A percentile compares a stretch with the other conserved stretches of the same genome.
phyloP scores from a whole-genome alignment of 2,888 invertebrate genomes.

The Acleris emargana region DNA sequence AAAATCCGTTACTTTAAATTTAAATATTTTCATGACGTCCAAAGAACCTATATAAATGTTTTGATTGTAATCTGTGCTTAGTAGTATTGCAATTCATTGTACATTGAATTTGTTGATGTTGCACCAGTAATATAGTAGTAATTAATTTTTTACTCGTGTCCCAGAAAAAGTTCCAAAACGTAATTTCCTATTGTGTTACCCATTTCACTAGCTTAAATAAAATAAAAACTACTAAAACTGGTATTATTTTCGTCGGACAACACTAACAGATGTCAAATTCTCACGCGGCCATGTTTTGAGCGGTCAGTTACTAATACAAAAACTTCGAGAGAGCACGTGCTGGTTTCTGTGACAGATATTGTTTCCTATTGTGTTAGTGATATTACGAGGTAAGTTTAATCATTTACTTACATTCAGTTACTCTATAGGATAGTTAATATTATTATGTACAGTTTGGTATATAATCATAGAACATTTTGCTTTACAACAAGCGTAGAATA shows the following conservation, averaged over 20 bases:
- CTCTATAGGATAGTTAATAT: not conserved
- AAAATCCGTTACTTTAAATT: no score
- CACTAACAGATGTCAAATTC: slow-evolving; percentile 5
- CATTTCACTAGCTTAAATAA: not conserved
- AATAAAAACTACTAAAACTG: not conserved
- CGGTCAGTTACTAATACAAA: not conserved
- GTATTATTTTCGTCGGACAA: slow-evolving; percentile 1
- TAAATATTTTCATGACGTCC: not conserved
- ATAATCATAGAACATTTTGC: not conserved
- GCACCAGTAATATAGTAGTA: not conserved
- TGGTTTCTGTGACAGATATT: no score
- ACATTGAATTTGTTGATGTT: slow-evolving; percentile 2
- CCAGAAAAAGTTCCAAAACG: no score
- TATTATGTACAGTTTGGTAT: slow-evolving; percentile 3
- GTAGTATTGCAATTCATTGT: slow-evolving; percentile 6
- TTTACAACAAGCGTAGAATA: slow-evolving; percentile 4
- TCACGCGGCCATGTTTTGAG: not conserved
- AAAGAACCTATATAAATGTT: slow-evolving; percentile 9
- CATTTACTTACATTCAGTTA: no score
- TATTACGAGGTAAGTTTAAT: no score
- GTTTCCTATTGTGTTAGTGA: no score
- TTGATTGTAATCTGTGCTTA: slow-evolving; percentile 2
- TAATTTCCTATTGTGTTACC: slow-evolving; percentile 6
- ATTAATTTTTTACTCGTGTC: slow-evolving; percentile 6
- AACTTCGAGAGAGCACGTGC: not conserved